Evolutionary conservation across 2,888 invertebrate species (phyloP).

Genomic region (Amphipyra berbera): DNA sequence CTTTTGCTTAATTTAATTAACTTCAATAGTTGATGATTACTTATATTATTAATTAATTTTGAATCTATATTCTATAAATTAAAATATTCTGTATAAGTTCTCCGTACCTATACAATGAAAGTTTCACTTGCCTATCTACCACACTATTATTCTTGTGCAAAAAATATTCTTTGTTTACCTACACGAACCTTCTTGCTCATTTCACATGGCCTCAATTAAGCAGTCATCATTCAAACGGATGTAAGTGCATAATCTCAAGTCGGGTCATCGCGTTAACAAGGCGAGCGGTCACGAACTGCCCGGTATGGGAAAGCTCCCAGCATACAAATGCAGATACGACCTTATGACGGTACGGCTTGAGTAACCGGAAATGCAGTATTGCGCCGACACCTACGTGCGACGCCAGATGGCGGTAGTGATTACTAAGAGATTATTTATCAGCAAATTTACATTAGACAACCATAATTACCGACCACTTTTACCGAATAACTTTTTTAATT

Average conservation of each 20-base stretch:
- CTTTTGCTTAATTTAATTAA: too few species aligned
- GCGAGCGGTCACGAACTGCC: constrained; percentile 87
- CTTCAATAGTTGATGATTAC: too few species aligned
- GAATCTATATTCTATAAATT: too few species aligned
- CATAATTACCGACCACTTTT: constrained; percentile 38
- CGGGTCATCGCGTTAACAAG: constrained; percentile 88
- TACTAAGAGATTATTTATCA: constrained; percentile 41
- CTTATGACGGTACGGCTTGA: constrained; percentile 67
- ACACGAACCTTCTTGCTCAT: constrained; percentile 62
- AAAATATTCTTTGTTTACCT: constrained; percentile 67
- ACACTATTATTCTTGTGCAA: constrained; percentile 62
- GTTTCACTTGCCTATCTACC: constrained; percentile 4
- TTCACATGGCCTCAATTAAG: constrained; percentile 83
- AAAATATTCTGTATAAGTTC: too few species aligned
- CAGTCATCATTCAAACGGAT: constrained; percentile 86
- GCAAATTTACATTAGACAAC: constrained; percentile 25
- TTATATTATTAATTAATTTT: too few species aligned
- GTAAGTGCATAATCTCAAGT: constrained; percentile 86
- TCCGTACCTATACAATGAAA: background rate
- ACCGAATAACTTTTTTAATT: background rate
- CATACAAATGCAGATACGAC: constrained; percentile 84
- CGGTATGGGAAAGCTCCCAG: constrained; percentile 89
- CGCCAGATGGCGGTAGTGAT: constrained; percentile 60
- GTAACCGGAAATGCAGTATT: constrained; percentile 67
- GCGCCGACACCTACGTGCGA: constrained; percentile 63